Conservation (phyloP, 2,113 vertebrate species). For the Archocentrus centrarchus region DNA sequence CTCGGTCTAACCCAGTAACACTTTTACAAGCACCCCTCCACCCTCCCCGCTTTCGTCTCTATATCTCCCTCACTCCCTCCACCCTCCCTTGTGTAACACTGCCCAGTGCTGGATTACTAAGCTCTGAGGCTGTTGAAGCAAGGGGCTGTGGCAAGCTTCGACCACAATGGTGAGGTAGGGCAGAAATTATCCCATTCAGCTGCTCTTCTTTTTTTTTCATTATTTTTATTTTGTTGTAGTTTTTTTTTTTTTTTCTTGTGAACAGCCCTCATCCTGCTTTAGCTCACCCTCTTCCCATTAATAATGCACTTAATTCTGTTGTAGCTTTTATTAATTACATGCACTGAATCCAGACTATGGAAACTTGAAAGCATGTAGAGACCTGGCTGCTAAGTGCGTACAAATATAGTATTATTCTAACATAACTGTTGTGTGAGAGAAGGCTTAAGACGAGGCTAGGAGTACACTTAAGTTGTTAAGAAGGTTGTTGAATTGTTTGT, state of each 20-base stretch:
- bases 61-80: slow-evolving; percentile 37
- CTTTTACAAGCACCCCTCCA: slow-evolving; percentile 54
- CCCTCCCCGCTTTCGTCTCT: slow-evolving; percentile 17
- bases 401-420: not conserved
- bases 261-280: not conserved
- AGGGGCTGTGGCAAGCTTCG: slow-evolving; percentile 70
- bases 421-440: not conserved
- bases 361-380: not conserved
- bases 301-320: not conserved
- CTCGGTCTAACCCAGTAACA: slow-evolving; percentile 62
- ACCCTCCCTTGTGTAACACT: slow-evolving; percentile 69
- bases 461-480: not conserved
- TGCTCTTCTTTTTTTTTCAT: not conserved
- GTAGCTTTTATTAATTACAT: slow-evolving; percentile 2
- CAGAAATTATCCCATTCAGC: slow-evolving; percentile 38
- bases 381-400: not conserved
- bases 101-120: slow-evolving; percentile 79
- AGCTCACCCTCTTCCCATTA: slow-evolving; percentile 6
- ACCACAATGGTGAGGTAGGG: slow-evolving; percentile 88
- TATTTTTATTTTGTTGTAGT: not conserved
- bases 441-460: not conserved
- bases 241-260: not conserved
- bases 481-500: not conserved
- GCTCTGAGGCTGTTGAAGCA: slow-evolving; percentile 60
- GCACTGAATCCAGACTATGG: not conserved